A percentile compares a stretch with the other conserved stretches of the same genome.
phyloP scores from a whole-genome alignment of 1,140 invertebrate genomes.

The Wiebesia pumilae region DNA sequence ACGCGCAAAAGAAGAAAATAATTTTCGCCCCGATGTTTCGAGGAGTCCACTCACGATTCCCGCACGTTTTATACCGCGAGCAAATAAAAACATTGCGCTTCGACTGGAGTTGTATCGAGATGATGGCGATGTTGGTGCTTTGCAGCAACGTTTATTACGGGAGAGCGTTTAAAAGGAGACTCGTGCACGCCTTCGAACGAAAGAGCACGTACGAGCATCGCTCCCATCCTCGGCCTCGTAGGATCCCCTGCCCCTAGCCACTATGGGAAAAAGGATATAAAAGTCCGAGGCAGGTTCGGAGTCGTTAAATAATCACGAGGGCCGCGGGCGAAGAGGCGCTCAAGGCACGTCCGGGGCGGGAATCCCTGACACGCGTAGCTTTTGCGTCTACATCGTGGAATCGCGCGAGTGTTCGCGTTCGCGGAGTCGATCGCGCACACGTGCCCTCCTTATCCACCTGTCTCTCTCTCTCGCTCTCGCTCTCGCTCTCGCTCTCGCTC shows the following conservation, averaged over 20 bases:
- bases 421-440: neutral
- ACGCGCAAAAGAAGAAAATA: neutral
- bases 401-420: neutral
- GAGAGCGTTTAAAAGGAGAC: too few species aligned
- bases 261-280: neutral
- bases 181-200: too few species aligned
- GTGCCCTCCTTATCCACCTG: neutral
- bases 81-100: neutral
- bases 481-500: neutral
- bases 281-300: neutral
- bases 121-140: neutral
- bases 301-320: neutral
- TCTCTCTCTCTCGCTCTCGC: neutral
- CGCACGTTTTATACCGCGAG: neutral
- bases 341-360: too few species aligned
- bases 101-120: neutral
- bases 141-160: too few species aligned
- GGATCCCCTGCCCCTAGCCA: too few species aligned
- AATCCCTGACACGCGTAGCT: neutral
- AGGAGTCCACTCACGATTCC: neutral
- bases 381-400: neutral
- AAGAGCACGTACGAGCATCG: too few species aligned
- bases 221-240: too few species aligned
- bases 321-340: too few species aligned
- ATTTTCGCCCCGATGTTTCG: neutral